Evolutionary conservation across 1,140 invertebrate species (phyloP).

Genomic region (Lordiphosa mommai): DNA sequence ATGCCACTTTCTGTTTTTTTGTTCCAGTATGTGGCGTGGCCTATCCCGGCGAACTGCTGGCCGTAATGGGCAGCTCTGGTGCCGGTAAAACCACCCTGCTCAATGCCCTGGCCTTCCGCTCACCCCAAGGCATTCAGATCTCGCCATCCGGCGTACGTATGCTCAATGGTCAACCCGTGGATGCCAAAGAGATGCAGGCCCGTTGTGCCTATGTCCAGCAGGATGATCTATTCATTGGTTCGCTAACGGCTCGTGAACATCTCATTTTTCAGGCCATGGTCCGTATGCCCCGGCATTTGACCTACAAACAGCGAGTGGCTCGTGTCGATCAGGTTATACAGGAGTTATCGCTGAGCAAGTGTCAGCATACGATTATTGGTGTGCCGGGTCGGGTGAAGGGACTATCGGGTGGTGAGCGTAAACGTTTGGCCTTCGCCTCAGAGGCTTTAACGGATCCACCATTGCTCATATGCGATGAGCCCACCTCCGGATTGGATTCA

Average conservation of each 20-base stretch:
- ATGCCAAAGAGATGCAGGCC: slow-evolving; percentile 85
- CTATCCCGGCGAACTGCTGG: slow-evolving; percentile 92
- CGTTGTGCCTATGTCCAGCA: slow-evolving; percentile 97
- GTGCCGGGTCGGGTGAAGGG: slow-evolving; percentile 92
- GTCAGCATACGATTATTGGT: slow-evolving; percentile 93
- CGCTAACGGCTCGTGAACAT: slow-evolving; percentile 94
- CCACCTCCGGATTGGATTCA: slow-evolving; percentile 93
- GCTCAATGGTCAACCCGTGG: slow-evolving; percentile 86
- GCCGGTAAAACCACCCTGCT: slow-evolving; percentile 97
- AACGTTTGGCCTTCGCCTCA: slow-evolving; percentile 96
- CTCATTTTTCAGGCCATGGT: slow-evolving; percentile 94
- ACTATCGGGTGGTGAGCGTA: slow-evolving; percentile 97
- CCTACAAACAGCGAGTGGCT: slow-evolving; percentile 87
- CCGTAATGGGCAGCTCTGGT: slow-evolving; percentile 96
- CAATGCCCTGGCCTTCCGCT: slow-evolving; percentile 92
- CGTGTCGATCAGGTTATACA: slow-evolving; percentile 91
- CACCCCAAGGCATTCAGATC: slow-evolving; percentile 82
- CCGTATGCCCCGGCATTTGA: slow-evolving; percentile 92
- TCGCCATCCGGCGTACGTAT: slow-evolving; percentile 80
- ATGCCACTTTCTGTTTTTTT: slow-evolving; percentile 68
- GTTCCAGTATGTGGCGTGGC: slow-evolving; percentile 89
- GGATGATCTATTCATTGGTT: slow-evolving; percentile 95
- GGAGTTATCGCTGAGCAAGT: slow-evolving; percentile 91
- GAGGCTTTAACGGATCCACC: slow-evolving; percentile 97
- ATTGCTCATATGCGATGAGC: slow-evolving; percentile 98